Percentiles rank a stretch among this genome's conserved stretches.
Evolutionary conservation across 2,888 invertebrate species (phyloP).

Genomic region (Diadromus collaris): DNA sequence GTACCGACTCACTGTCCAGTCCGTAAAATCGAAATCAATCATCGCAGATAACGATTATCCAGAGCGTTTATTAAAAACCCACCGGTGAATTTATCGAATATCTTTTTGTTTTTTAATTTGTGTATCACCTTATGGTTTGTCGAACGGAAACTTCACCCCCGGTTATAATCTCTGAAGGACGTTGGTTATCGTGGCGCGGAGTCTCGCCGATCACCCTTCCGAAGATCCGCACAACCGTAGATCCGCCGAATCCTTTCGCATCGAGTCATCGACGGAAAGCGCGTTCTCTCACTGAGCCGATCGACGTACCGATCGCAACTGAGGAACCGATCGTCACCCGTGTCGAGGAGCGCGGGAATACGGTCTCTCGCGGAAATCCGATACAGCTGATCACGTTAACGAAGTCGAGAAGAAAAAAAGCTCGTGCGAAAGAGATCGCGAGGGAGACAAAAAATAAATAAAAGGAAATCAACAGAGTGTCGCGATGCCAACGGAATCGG

Average conservation of each 20-base stretch:
- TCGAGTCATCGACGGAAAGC: background rate
- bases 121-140: background rate
- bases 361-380: conserved; percentile 46
- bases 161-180: background rate
- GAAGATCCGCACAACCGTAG: background rate
- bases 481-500: conserved; percentile 15
- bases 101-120: background rate
- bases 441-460: background rate
- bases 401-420: conserved; percentile 23
- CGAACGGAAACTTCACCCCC: background rate
- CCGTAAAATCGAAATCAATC: conserved; percentile 13
- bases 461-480: background rate
- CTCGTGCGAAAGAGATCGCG: background rate
- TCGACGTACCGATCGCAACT: conserved; percentile 56
- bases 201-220: conserved; percentile 13
- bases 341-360: conserved; percentile 54
- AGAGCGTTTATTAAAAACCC: conserved; percentile 19
- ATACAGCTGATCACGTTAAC: conserved; percentile 49
- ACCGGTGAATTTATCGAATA: background rate
- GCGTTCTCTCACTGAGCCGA: conserved; percentile 36
- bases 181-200: background rate
- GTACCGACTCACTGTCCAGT: background rate
- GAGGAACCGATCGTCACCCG: conserved; percentile 28
- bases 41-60: conserved; percentile 3
- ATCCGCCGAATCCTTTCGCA: background rate